Evolutionary conservation across 2,888 invertebrate genomes (phyloP), one percentile per base, ranked within the genome.

Genomic region (Cetonia aurata): DNA sequence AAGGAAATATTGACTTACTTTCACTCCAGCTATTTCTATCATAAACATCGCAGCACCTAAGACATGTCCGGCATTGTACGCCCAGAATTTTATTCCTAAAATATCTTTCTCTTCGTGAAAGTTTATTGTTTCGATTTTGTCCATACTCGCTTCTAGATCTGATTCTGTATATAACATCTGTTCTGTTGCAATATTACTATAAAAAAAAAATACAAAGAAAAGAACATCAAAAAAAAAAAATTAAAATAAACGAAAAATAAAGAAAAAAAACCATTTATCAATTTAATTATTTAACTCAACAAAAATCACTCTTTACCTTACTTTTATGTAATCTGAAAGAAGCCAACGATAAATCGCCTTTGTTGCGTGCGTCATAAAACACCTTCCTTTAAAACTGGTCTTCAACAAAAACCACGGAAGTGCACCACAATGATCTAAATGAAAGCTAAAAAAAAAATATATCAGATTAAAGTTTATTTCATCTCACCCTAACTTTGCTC

Each of bases 1-100:
- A 44, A 12, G 8, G n/a, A 4, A 37, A 62, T 31, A 65, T 9
- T 25, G 6, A 52, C 55, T 62, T 80, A 90, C 90, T 87, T 96
- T 97, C 1, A 99, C 98, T 12, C 99, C 99, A 37, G 99, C 99
- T 60, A 99, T 99, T 88, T 99, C 99, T 71, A 99, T 96, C 98
- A 99, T 98, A 83, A 99, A 99, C 99, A 99, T 99, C 67, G 99
- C 99, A 0, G 99, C 99, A 0, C 99, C 99, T 0, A 99, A 87
- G 2, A 99, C 99, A 85, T 99, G 99, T 0, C 99, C 99, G 0
- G 99, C 99, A 83, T 97, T 96, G 84, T 99, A 99, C 0, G 98
- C 98, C 95, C 99, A 99, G 86, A 99, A 99, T 79, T 96, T 91
- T 0, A 99, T 92, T 0, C 98, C 99, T 79, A 96, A 92, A 0